Base-by-base conservation (phyloP, 2,113 vertebrate genomes). In the Larimichthys crocea region DNA sequence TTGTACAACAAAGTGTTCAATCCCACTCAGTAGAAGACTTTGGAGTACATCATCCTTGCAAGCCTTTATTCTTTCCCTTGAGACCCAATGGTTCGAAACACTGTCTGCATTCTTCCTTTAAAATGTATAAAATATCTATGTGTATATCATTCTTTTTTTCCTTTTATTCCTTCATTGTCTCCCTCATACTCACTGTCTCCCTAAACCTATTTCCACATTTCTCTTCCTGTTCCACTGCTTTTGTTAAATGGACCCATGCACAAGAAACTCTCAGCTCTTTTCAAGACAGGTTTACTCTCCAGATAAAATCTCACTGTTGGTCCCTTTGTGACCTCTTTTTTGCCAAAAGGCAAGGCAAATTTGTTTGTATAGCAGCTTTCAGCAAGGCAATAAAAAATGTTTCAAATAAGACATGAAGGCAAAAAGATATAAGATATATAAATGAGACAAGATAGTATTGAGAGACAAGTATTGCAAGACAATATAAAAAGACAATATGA, bases 221-320 rank as follows among this genome's bases (percentile, higher is more conserved):
- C 24, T 73, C 53, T 16, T 42, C 42, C 20, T 46, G 3, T 76
- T 52, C 60, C 83, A 56, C 53, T 71, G 74, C 75, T 49, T 86
- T 64, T 78, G 71, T 67, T 88, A 85, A 88, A 90, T 65, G 73
- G 57, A 74, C 49, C 52, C 53, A 42, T 67, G 67, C 70, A 55
- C 19, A 86, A 69, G 78, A 86, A 84, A 87, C 72, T 85, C 77
- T 90, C 69, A 76, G 76, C 79, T 82, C 72, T 87, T 48, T 67
- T 79, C 24, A 26, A 64, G 80, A 87, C 79, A 82, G 61, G 77
- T 90, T 88, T 84, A 77, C 79, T 81, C 71, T 83, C 64, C 53
- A 74, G 79, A 90, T 92, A 86, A 80, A 91, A 92, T 90, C 87
- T 88, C 67, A n/a, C 71, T 67, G 60, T 81, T 84, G 15, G 24